Percentiles rank a stretch among this genome's conserved stretches.
phyloP scores from a whole-genome alignment of 2,888 invertebrate genomes.

The Synanthedon andrenaeformis region DNA sequence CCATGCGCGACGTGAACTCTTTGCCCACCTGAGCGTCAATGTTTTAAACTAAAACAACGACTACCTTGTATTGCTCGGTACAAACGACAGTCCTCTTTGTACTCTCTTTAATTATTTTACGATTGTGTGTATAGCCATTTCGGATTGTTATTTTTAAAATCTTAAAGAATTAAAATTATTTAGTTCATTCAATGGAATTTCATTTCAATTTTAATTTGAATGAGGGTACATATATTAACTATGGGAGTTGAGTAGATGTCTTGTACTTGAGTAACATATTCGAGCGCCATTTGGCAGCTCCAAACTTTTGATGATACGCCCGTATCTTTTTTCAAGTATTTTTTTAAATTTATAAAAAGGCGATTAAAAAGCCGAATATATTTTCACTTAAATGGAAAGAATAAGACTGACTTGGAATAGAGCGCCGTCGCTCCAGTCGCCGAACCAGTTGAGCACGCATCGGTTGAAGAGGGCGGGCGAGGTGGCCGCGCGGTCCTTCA shows the following conservation, averaged over 20 bases:
- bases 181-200: too few relatives aligned
- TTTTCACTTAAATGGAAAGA: not conserved
- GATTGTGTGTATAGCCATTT: too few relatives aligned
- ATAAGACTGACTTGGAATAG: conserved; percentile 78
- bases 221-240: too few relatives aligned
- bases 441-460: conserved; percentile 99
- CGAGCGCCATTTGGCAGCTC: not conserved
- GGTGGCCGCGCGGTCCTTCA: conserved; percentile 98
- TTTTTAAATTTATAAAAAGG: not conserved
- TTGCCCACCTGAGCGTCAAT: conserved; percentile 78
- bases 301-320: not conserved
- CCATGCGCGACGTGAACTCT: conserved; percentile 96
- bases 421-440: conserved; percentile 98
- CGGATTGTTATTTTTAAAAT: too few relatives aligned
- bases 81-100: not conserved
- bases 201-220: too few relatives aligned
- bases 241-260: too few relatives aligned
- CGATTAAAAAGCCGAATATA: not conserved
- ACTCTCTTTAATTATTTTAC: too few relatives aligned
- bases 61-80: not conserved
- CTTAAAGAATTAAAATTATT: too few relatives aligned
- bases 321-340: not conserved
- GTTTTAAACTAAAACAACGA: not conserved
- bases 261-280: too few relatives aligned
- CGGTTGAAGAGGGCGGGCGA: conserved; percentile 99